phyloP scores from a whole-genome alignment of 2,888 invertebrate species.

The Limenitis camilla region DNA sequence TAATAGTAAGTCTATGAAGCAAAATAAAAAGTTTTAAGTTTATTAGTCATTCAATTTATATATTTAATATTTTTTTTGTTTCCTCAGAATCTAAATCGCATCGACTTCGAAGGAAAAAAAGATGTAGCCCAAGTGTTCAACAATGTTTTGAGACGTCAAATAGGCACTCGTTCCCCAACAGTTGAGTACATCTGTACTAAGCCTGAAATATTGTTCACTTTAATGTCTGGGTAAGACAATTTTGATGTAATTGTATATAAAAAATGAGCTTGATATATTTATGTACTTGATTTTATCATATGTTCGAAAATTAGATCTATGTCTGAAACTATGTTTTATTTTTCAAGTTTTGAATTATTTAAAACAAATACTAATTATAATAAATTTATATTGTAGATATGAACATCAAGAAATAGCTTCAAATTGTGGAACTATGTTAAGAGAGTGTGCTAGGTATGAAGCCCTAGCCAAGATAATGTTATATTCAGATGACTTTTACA shows the following conservation, averaged over 20 bases:
- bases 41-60: too few species aligned
- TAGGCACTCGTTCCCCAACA: conserved; percentile 97
- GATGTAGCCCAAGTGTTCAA: conserved; percentile 99
- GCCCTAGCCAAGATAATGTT: conserved; percentile 99
- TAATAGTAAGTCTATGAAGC: too few species aligned
- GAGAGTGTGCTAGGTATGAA: conserved; percentile 98
- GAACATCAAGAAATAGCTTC: conserved; percentile 99
- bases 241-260: conserved; percentile 1
- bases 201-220: conserved; percentile 96
- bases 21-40: too few species aligned
- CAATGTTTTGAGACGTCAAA: conserved; percentile 98
- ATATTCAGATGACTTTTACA: conserved; percentile 98
- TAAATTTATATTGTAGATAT: conserved; percentile 78
- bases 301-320: too few species aligned
- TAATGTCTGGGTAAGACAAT: conserved; percentile 90
- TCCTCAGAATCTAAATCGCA: conserved; percentile 79
- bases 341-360: too few species aligned
- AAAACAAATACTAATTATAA: background rate
- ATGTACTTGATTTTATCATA: too few species aligned
- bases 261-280: too few species aligned
- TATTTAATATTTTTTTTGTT: too few species aligned
- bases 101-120: conserved; percentile 95
- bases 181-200: conserved; percentile 99
- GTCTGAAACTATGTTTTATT: too few species aligned
- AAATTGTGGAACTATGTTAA: conserved; percentile 98